Conservation (phyloP, 1,140 invertebrate species). For the Zaprionus capensis region DNA sequence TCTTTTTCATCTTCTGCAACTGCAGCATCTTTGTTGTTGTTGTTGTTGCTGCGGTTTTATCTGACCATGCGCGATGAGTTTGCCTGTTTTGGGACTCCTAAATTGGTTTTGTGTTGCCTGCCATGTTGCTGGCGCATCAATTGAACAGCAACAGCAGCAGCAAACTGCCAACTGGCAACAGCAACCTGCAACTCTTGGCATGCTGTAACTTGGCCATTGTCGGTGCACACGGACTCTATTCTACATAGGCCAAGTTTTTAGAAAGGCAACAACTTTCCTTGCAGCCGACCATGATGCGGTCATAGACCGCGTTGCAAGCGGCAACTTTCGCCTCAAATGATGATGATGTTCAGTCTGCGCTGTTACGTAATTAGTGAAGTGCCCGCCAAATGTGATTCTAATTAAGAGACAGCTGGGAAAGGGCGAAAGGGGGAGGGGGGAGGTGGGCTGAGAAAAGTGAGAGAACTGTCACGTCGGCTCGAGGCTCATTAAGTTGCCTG, state of each 20-base stretch:
- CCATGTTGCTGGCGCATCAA: conserved; percentile 76
- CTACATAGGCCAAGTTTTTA: conserved; percentile 70
- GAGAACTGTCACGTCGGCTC: conserved; percentile 5
- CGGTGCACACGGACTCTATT: conserved; percentile 48
- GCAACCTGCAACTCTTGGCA: conserved; percentile 37
- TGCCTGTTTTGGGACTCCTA: conserved; percentile 75
- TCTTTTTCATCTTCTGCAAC: conserved; percentile 14
- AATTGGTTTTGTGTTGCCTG: conserved; percentile 78
- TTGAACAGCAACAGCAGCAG: conserved; percentile 48
- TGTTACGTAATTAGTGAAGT: conserved; percentile 61
- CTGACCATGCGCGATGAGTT: conserved; percentile 40
- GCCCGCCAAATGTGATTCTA: conserved; percentile 54
- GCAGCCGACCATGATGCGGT: conserved; percentile 46
- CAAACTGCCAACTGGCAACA: conserved; percentile 17
- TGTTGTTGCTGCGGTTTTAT: conserved; percentile 50
- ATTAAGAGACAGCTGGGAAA: conserved; percentile 34
- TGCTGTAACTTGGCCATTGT: conserved; percentile 67
- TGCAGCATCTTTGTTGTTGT: conserved; percentile 12
- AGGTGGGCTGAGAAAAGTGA: not conserved
- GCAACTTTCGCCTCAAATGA: conserved; percentile 52
- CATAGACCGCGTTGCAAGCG: conserved; percentile 49
- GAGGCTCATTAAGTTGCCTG: conserved; percentile 20
- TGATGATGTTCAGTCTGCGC: conserved; percentile 30
- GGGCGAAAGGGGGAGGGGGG: not conserved
- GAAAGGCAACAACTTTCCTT: conserved; percentile 78